Evolutionary conservation across 2,888 invertebrate genomes (phyloP), one percentile per base, ranked within the genome.

Genomic region (Caenorhabditis japonica): DNA sequence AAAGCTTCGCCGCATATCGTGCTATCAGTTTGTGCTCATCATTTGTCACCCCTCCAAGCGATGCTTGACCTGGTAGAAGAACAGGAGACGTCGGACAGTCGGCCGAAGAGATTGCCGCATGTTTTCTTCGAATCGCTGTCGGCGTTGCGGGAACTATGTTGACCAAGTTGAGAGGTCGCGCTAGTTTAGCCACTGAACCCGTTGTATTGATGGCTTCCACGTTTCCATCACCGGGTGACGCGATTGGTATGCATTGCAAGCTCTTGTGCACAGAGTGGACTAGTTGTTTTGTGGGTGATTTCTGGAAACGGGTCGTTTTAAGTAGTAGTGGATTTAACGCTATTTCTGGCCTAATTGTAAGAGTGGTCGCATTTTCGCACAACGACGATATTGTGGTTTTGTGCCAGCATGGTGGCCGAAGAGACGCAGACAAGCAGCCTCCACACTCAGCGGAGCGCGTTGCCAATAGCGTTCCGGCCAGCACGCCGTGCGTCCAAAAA

Each of bases 231-330:
- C 39, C 49, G 17, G 58, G 43, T 12, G 71, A 62, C 1, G 64
- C 33, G 36, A 73, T 94, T 59, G 97, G 97, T 81, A 96, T 94
- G 90, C 97, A 97, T 85, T 96, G 93, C 90, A 97, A 94, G 84
- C 96, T 96, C 89, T 97, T 97, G 86, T 96, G 92, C 74, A 97
- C 91, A 33, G 96, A 95, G 89, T 96, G 95, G 39, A 97, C 94
- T 17, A 91, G 85, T 89, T 97, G 96, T 90, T 96, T 96, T 86
- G 94, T 95, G 19, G 96, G 95, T 8, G 97, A 95, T 91, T 97
- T 94, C 93, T 93, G 88, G n/a, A n/a, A n/a, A n/a, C n/a, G n/a
- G n/a, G n/a, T n/a, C n/a, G n/a, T n/a, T n/a, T n/a, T n/a, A n/a
- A n/a, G n/a, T n/a, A n/a, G n/a, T n/a, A n/a, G n/a, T n/a, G n/a